phyloP scores from a whole-genome alignment of 2,113 vertebrate species.

The Reinhardtius hippoglossoides region DNA sequence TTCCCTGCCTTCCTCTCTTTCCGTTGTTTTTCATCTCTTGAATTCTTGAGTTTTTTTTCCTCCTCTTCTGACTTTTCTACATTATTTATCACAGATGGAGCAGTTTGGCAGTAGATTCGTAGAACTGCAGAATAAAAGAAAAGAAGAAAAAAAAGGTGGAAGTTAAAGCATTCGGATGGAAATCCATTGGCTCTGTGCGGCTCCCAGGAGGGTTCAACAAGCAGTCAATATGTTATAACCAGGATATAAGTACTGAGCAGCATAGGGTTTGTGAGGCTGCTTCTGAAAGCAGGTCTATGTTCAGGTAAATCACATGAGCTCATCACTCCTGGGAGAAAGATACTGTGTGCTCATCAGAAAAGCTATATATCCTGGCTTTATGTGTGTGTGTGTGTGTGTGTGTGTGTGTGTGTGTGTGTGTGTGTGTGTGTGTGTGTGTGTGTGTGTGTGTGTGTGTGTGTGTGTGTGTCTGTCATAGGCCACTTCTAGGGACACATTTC shows the following conservation, averaged over 20 bases:
- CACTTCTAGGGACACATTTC: neutral
- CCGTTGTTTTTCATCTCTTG: constrained; percentile 13
- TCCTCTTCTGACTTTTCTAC: neutral
- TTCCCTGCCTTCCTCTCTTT: neutral
- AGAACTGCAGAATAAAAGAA: constrained; percentile 24
- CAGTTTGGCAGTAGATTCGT: constrained; percentile 26
- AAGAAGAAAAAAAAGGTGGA: neutral
- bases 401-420: neutral
- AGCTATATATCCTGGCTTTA: constrained; percentile 3
- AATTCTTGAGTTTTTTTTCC: constrained; percentile 2
- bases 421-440: neutral
- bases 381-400: neutral
- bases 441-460: no score
- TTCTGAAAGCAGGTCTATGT: constrained; percentile 30
- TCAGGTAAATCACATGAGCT: constrained; percentile 68
- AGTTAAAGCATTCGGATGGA: constrained; percentile 39
- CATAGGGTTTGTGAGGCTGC: constrained; percentile 15
- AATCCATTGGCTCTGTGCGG: constrained; percentile 31
- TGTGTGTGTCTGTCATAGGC: neutral
- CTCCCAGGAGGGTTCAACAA: constrained; percentile 34
- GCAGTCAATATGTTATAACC: constrained; percentile 47
- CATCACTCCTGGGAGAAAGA: constrained; percentile 54
- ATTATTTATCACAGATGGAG: constrained; percentile 11
- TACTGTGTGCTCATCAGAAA: constrained; percentile 59
- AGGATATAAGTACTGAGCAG: constrained; percentile 19